Conservation (phyloP, 2,888 invertebrate genomes). For the Heliconius erato region DNA sequence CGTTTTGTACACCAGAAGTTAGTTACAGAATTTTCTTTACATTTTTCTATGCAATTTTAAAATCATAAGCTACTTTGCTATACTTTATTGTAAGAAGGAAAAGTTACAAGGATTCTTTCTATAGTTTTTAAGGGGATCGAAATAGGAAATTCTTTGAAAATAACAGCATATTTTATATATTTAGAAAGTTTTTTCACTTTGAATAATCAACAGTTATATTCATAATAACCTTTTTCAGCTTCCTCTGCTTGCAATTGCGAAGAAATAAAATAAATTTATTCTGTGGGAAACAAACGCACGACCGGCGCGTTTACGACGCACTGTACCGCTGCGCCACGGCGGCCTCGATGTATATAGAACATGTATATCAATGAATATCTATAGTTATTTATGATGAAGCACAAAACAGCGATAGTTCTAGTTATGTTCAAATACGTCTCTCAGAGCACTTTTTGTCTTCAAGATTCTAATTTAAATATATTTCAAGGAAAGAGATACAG, state of each 20-base stretch:
- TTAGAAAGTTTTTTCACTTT: background rate
- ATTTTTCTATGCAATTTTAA: slow-evolving; percentile 5
- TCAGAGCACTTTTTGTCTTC: slow-evolving; percentile 6
- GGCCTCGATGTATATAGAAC: no score
- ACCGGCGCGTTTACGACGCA: no score
- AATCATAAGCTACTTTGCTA: background rate
- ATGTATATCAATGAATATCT: background rate
- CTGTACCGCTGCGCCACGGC: no score
- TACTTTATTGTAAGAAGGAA: background rate
- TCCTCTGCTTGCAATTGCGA: no score
- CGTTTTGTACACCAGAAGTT: no score
- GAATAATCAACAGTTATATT: no score
- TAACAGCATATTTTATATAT: background rate
- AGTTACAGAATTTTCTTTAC: background rate
- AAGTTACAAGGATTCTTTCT: background rate
- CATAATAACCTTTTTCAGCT: no score
- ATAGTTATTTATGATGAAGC: background rate
- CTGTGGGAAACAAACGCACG: no score
- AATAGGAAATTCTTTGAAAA: background rate
- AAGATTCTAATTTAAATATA: slow-evolving; percentile 25
- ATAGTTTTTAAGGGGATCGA: background rate
- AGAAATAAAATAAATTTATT: no score
- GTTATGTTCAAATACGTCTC: slow-evolving; percentile 3
- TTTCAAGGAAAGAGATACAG: slow-evolving; percentile 6
- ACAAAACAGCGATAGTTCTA: background rate